Base-by-base conservation (phyloP, 2,113 vertebrate genomes). In the Takifugu bimaculatus region DNA sequence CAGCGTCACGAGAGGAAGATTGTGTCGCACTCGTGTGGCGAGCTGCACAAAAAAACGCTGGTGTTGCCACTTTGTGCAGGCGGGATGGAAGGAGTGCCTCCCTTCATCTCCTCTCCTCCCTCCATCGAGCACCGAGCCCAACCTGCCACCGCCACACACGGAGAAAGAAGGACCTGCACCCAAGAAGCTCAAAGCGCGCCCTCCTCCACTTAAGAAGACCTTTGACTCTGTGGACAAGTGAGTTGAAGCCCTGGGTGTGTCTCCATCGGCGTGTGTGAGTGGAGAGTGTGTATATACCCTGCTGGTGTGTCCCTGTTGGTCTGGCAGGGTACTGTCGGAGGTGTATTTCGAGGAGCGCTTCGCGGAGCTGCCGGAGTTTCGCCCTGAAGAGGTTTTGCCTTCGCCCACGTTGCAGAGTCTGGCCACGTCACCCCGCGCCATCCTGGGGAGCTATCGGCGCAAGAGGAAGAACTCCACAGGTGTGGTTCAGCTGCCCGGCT, bases 151-250 rank as follows among this genome's bases (percentile, higher is more conserved):
- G 26, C 88, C 79, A 54, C 90, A 2, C 82, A 90, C 68, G 53
- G 92, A 86, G 84, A 96, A 85, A 89, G 81, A 65, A 4, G 86
- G 27, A 12, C 88, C 85, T 2, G 61, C 83, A 7, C 77, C 27
- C 75, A 96, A 96, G 87, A 96, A 93, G 80, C 82, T 94, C 77
- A 96, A 96, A 87, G 91, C 92, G 56, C 93, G 94, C 42, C 94
- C 94, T 26, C 94, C 94, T 0, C 94, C 94, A 0, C 87, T 96
- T 26, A 96, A 96, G 89, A 94, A 92, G 82, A 94, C 94, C 1
- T 96, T 96, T 70, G 94, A 96, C 81, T 94, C 93, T 2, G 94
- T 96, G 58, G 94, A 96, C 89, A 95, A 94, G 94, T 96, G 87
- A 94, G 94, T 91, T 73, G 57, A 42, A 44, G 50, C 49, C 13